Base-by-base conservation (phyloP, 2,797 vertebrate genomes). In the Eupleurogrammus muticus region DNA sequence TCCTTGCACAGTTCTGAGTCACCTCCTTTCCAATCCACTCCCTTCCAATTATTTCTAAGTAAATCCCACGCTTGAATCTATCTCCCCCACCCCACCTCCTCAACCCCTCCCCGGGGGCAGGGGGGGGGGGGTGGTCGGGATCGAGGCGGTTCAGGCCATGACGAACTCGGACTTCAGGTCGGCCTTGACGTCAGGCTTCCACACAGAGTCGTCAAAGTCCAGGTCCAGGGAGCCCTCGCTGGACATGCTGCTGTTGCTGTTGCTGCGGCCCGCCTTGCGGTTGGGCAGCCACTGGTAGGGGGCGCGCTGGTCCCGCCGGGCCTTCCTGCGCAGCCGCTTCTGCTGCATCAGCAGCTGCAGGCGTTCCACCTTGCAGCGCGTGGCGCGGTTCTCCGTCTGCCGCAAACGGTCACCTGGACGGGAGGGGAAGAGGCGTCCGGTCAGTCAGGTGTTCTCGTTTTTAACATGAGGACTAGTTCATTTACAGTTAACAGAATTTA, bases 261-360 rank as follows among this genome's bases (percentile, higher is more conserved):
- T 96, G 81, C 96, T 97, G 70, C 97, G 96, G 23, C 94, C 95
- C 0, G 97, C 92, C 81, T 98, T 99, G 73, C 97, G 96, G 87
- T 96, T 97, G 64, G 96, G 95, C 49, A 97, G 93, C 97, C 97
- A 97, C 70, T 96, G 97, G 80, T 98, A 99, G 0, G 97, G 98
- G 0, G 92, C 96, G 0, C 98, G 92, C 1, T 96, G 96, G 64
- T 98, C 98, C 34, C 97, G 82, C 11, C 97, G 90, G 2, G 97
- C 97, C 96, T 99, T 99, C 83, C 98, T 88, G 75, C 97, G 96
- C 82, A 98, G 92, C 8, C 96, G 94, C 87, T 98, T 98, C 92
- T 99, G 98, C 94, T 99, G 97, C 94, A 99, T 96, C 78, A 99
- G 87, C 63, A 99, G 94, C 94, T 99, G 98, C 86, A 99, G 94